Percentiles rank a stretch among this genome's conserved stretches.
These are phyloP conservation scores for Lasioglossum oenotherae DNA, from an alignment of 2,888 invertebrate genomes.

Conservation along the genomic window DNA sequence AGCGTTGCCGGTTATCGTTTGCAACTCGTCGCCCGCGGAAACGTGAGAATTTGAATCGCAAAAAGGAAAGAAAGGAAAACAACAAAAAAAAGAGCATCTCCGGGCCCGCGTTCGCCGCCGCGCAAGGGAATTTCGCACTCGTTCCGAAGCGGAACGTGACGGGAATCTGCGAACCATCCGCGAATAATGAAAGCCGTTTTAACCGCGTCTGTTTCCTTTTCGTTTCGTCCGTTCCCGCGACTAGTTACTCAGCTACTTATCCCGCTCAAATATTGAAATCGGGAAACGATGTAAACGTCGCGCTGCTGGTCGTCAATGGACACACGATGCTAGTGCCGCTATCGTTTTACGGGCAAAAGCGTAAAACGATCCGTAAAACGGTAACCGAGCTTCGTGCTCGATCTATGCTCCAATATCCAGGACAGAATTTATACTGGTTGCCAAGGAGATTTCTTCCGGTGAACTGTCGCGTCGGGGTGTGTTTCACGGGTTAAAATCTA, in stretches of 20 bases:
- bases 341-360: neutral
- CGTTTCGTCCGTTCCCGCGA: constrained; percentile 8
- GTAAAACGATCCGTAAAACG: neutral
- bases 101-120: neutral
- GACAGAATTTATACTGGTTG: neutral
- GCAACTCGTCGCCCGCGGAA: neutral
- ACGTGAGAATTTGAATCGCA: neutral
- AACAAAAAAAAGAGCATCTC: neutral
- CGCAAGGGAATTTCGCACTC: neutral
- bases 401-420: neutral
- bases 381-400: neutral
- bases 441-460: neutral
- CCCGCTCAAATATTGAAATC: constrained; percentile 43
- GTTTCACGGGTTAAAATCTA: neutral
- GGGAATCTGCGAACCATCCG: constrained; percentile 8
- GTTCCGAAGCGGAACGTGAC: constrained; percentile 28
- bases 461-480: neutral
- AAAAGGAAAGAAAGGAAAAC: neutral
- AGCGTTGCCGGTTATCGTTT: constrained; percentile 20
- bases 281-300: neutral
- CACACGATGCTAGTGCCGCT: neutral
- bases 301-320: constrained; percentile 7
- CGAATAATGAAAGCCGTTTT: constrained; percentile 44
- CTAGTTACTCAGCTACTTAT: constrained; percentile 36
- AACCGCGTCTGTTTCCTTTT: constrained; percentile 32